A percentile compares a stretch with the other conserved stretches of the same genome.
Evolutionary conservation across 2,797 vertebrate species (phyloP).

Genomic region (Peromyscus aztecus): DNA sequence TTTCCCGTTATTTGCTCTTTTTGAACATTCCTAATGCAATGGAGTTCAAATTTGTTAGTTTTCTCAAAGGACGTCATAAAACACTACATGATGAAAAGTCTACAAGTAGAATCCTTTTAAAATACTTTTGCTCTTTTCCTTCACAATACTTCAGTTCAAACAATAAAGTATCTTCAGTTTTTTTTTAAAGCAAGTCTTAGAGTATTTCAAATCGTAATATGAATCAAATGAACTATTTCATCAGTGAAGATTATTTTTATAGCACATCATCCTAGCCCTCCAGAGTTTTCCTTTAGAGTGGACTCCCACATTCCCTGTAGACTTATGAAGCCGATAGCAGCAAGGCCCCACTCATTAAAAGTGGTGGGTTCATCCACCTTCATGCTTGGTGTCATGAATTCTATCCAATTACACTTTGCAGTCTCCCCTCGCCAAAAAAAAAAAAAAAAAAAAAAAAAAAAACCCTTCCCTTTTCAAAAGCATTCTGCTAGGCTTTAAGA

Average conservation of each 20-base stretch:
- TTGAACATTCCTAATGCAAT: conserved; percentile 94
- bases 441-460: not conserved
- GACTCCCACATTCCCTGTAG: not conserved
- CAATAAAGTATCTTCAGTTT: not conserved
- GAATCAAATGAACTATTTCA: not conserved
- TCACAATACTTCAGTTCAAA: not conserved
- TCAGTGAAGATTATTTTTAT: not conserved
- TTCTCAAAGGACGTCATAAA: conserved; percentile 49
- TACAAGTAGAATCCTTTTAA: not conserved
- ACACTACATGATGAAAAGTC: not conserved
- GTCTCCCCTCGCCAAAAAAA: not conserved
- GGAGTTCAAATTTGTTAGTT: conserved; percentile 55
- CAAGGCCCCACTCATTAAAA: not conserved
- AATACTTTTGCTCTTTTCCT: not conserved
- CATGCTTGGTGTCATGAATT: not conserved
- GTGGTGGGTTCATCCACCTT: not conserved
- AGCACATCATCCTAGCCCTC: not conserved
- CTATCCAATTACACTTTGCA: not conserved
- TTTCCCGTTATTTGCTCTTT: conserved; percentile 98
- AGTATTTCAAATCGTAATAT: conserved; percentile 8
- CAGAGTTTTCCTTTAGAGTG: not conserved
- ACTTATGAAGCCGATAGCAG: not conserved
- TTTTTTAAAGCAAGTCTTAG: not conserved
- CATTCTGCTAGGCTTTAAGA: not conserved
- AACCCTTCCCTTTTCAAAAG: not conserved